Base-by-base conservation (phyloP, 2,113 vertebrate genomes). In the Pagrus major region DNA sequence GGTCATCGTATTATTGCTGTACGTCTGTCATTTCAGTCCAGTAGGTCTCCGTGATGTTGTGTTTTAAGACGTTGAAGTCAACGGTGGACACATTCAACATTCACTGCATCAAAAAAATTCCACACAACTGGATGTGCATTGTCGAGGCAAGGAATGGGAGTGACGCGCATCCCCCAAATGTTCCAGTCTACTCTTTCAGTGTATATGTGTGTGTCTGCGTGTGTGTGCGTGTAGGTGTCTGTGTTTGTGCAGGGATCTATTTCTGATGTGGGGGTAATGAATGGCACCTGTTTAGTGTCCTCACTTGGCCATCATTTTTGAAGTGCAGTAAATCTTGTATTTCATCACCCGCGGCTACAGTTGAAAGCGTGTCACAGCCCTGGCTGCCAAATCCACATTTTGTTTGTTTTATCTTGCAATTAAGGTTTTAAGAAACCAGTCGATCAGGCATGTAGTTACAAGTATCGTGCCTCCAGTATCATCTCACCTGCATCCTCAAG, bases 251-350 rank as follows among this genome's bases (percentile, higher is more conserved):
- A 54, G 76, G 72, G 80, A 86, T 91, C 85, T 88, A 83, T 93
- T 93, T 93, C 84, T 88, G 91, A 87, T 86, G 71, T 6, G 20
- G 74, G 76, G 73, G 81, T 80, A 88, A 91, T 91, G 83, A 92
- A 87, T 76, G 85, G 78, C 88, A 91, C 86, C 93, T 91, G 91
- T 87, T 92, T 91, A 78, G 69, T 78, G 81, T 91, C 90, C 84
- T 85, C 80, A 89, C 82, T 87, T 83, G 73, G 84, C 81, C 73
- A 88, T 86, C 63, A 75, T 89, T 90, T 89, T 65, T 61, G 60
- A 83, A 84, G 78, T 70, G 82, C 71, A 83, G 80, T 88, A 88
- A 88, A 91, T 92, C 86, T 93, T 92, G 60, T 49, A 67, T 92
- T 89, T 92, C 78, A 86, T 90, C 86, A 75, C 76, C 81, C 29